phyloP scores from a whole-genome alignment of 2,888 invertebrate species.

The Iphiclides podalirius region DNA sequence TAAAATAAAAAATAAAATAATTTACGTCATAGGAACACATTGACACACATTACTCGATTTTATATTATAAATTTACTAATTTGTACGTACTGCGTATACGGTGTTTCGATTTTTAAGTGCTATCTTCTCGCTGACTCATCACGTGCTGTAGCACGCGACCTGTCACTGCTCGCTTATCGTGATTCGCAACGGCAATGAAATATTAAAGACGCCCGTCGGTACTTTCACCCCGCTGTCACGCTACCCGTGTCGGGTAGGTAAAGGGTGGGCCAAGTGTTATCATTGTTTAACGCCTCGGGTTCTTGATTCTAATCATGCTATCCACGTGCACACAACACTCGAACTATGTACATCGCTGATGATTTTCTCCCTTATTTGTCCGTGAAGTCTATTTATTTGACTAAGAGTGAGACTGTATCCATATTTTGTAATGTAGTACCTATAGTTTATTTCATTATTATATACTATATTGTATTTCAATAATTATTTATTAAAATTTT shows the following conservation, averaged over 20 bases:
- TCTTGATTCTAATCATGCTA: constrained; percentile 11
- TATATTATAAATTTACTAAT: too few species aligned
- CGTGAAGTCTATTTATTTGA: too few species aligned
- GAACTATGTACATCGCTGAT: neutral
- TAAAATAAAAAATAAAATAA: too few species aligned
- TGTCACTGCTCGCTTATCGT: constrained; percentile 50
- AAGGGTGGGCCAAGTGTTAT: constrained; percentile 12
- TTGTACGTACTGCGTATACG: too few species aligned
- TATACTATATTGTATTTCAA: too few species aligned
- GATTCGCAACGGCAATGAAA: constrained; percentile 48
- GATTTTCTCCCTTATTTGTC: neutral
- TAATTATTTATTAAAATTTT: too few species aligned
- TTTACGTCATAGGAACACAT: too few species aligned
- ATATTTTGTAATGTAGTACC: too few species aligned
- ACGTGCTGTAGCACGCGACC: constrained; percentile 42
- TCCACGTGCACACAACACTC: neutral
- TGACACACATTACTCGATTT: too few species aligned
- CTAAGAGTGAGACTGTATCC: too few species aligned
- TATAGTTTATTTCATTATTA: too few species aligned
- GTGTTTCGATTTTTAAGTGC: constrained; percentile 10
- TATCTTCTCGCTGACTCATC: constrained; percentile 38
- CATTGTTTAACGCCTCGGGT: constrained; percentile 8
- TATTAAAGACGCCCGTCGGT: constrained; percentile 37
- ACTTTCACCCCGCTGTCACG: constrained; percentile 29
- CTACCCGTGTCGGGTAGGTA: constrained; percentile 5